phyloP scores from a whole-genome alignment of 2,113 vertebrate species.

The Climacteris rufus region DNA sequence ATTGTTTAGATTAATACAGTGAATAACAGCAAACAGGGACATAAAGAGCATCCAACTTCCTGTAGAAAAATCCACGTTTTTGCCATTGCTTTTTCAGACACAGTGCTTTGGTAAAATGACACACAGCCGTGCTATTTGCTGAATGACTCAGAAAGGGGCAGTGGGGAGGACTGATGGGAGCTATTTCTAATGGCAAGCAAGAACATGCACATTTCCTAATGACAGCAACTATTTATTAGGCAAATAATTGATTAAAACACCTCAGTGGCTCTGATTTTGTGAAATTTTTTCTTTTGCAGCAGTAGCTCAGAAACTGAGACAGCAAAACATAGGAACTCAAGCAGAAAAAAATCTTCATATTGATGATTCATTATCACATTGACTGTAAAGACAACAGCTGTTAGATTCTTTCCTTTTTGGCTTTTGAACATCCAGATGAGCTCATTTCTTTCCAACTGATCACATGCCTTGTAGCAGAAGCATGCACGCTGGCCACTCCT shows the following conservation, averaged over 20 bases:
- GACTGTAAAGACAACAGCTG: constrained; percentile 38
- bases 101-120: background rate
- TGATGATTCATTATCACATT: constrained; percentile 39
- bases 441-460: constrained; percentile 32
- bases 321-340: background rate
- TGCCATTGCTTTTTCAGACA: background rate
- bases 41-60: background rate
- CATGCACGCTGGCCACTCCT: background rate
- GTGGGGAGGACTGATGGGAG: background rate
- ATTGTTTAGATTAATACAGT: background rate
- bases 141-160: background rate
- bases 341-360: background rate
- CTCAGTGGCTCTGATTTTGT: background rate
- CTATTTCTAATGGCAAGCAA: background rate
- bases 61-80: background rate
- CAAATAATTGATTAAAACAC: background rate
- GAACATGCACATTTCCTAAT: background rate
- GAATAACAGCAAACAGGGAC: background rate
- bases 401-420: constrained; percentile 32
- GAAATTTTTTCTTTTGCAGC: background rate
- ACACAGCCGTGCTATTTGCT: background rate
- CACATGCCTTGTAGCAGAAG: constrained; percentile 16
- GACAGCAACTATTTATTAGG: background rate
- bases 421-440: constrained; percentile 5
- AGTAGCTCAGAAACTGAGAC: background rate